These are phyloP conservation scores for Hippoglossus hippoglossus DNA, from an alignment of 2,797 vertebrate species.

Conservation along the genomic window DNA sequence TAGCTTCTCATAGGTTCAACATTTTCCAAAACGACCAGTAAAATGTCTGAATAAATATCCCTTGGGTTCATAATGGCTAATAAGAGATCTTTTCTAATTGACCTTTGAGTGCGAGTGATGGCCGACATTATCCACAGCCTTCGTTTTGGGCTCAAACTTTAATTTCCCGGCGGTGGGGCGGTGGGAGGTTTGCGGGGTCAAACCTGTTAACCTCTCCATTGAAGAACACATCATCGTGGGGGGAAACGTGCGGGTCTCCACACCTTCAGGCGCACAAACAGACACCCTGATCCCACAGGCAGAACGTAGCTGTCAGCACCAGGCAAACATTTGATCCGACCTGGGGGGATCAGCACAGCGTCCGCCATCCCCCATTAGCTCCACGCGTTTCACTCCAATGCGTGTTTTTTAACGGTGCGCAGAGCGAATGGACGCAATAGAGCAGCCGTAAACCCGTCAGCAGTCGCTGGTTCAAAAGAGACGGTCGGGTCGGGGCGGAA, in stretches of 20 bases:
- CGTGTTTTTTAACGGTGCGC: slow-evolving; percentile 20
- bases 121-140: not conserved
- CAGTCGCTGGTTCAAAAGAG: not conserved
- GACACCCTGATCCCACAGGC: slow-evolving; percentile 64
- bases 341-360: slow-evolving; percentile 31
- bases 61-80: not conserved
- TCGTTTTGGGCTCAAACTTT: not conserved
- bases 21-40: too few species aligned
- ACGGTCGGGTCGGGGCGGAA: slow-evolving; percentile 12
- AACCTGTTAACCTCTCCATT: slow-evolving; percentile 83
- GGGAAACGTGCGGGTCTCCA: slow-evolving; percentile 46
- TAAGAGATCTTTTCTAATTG: not conserved
- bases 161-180: not conserved
- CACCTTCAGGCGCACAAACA: slow-evolving; percentile 65
- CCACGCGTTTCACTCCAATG: slow-evolving; percentile 32
- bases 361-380: slow-evolving; percentile 46
- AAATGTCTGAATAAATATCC: not conserved
- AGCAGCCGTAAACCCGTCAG: not conserved
- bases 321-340: slow-evolving; percentile 64
- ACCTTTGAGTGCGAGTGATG: not conserved
- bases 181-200: slow-evolving; percentile 67
- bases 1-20: too few species aligned
- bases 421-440: slow-evolving; percentile 7
- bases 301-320: slow-evolving; percentile 73
- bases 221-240: slow-evolving; percentile 64